Evolutionary conservation across 2,888 invertebrate species (phyloP).

Genomic region (Nomada ferruginata): DNA sequence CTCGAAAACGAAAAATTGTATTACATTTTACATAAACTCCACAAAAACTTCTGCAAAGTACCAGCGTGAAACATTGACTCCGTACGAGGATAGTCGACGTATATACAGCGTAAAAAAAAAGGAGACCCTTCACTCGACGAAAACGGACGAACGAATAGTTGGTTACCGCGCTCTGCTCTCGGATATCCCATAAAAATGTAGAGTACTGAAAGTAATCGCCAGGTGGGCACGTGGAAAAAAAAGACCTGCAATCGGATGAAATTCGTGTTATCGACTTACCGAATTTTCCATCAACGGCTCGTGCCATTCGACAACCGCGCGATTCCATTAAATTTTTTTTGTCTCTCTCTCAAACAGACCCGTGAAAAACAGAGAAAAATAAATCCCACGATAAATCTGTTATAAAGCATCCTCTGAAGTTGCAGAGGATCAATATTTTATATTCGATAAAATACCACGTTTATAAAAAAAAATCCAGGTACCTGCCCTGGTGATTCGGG

Average conservation of each 20-base stretch:
- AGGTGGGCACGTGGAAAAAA: neutral
- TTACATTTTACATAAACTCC: too few relatives aligned
- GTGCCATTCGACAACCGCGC: constrained; percentile 15
- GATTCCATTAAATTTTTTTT: constrained; percentile 3
- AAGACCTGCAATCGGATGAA: constrained; percentile 16
- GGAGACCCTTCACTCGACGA: neutral
- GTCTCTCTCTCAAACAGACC: too few relatives aligned
- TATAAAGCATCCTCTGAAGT: neutral
- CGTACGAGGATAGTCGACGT: too few relatives aligned
- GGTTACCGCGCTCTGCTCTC: neutral
- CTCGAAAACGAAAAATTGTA: too few relatives aligned
- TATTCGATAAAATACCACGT: too few relatives aligned
- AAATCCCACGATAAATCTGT: neutral
- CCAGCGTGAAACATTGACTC: too few relatives aligned
- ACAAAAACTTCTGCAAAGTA: too few relatives aligned
- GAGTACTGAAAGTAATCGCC: constrained; percentile 3
- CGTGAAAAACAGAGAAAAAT: neutral
- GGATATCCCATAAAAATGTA: neutral
- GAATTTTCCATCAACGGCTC: constrained; percentile 29
- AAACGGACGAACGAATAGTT: neutral
- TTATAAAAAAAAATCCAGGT: too few relatives aligned
- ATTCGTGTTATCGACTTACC: constrained; percentile 24
- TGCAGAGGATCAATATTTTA: too few relatives aligned
- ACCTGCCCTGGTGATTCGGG: too few relatives aligned
- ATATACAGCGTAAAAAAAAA: too few relatives aligned